Evolutionary conservation across 2,888 invertebrate species (phyloP).

Genomic region (Cotesia congregata): DNA sequence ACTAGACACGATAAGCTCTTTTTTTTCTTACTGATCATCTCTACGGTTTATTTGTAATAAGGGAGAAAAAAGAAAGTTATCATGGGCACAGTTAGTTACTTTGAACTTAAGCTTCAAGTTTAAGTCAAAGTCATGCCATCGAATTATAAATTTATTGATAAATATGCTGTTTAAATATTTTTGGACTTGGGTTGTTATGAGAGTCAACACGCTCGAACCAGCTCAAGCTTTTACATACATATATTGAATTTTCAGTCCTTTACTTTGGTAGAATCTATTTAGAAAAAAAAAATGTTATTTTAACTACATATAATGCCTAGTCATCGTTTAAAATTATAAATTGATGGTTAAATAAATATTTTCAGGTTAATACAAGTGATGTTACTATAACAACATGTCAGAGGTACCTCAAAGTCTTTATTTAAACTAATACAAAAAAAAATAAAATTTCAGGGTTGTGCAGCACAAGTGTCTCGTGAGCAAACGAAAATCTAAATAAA

Average conservation of each 20-base stretch:
- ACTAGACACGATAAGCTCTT: not conserved
- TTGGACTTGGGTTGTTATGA: conserved; percentile 12
- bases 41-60: not conserved
- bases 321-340: conserved; percentile 50
- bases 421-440: not conserved
- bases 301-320: conserved; percentile 37
- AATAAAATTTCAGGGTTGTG: not conserved
- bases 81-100: not conserved
- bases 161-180: not conserved
- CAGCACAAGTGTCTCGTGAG: not conserved
- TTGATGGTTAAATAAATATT: not conserved
- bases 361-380: not conserved
- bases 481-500: not conserved
- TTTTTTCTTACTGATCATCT: not conserved
- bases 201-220: conserved; percentile 11
- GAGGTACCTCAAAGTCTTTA: not conserved
- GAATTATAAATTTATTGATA: not conserved
- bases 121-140: not conserved
- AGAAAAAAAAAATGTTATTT: not conserved
- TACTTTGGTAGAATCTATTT: too few species aligned
- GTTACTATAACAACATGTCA: not conserved
- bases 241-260: conserved; percentile 35
- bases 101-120: not conserved
- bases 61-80: not conserved
- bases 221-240: conserved; percentile 44